phyloP scores from a whole-genome alignment of 2,888 invertebrate species.

The Prostheceraeus crozeri region DNA sequence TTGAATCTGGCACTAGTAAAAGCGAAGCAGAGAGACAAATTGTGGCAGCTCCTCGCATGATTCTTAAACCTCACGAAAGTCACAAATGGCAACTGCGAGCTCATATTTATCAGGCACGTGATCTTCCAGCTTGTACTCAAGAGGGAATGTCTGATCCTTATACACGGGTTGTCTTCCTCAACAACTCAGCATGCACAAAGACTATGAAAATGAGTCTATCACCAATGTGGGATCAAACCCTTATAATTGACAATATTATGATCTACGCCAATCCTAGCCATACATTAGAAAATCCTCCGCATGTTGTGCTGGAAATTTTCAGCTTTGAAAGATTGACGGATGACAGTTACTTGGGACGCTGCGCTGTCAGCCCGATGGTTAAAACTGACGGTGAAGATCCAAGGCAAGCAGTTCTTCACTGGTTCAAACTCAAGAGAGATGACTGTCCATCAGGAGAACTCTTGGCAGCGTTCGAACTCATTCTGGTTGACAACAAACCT shows the following conservation, averaged over 20 bases:
- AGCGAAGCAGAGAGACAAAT: no score
- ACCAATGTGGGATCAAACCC: slow-evolving; percentile 59
- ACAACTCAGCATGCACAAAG: slow-evolving; percentile 55
- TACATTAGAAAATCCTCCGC: slow-evolving; percentile 53
- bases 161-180: slow-evolving; percentile 56
- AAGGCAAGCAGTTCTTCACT: slow-evolving; percentile 54
- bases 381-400: slow-evolving; percentile 53
- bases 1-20: no score
- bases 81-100: slow-evolving; percentile 57
- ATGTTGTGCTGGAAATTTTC: slow-evolving; percentile 57
- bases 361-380: slow-evolving; percentile 50
- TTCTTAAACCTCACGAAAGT: slow-evolving; percentile 49
- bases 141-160: slow-evolving; percentile 59
- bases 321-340: slow-evolving; percentile 52
- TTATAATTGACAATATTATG: slow-evolving; percentile 57
- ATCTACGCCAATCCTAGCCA: slow-evolving; percentile 52
- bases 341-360: slow-evolving; percentile 36
- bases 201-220: slow-evolving; percentile 55
- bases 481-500: slow-evolving; percentile 55
- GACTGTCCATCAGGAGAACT: slow-evolving; percentile 56
- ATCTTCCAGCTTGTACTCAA: slow-evolving; percentile 57
- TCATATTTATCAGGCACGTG: slow-evolving; percentile 58
- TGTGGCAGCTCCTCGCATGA: no score
- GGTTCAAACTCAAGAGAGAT: slow-evolving; percentile 53
- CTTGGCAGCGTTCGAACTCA: slow-evolving; percentile 57